Percentiles rank a stretch among this genome's conserved stretches.
phyloP scores from a whole-genome alignment of 2,797 vertebrate species.

The Hylomyscus alleni region DNA sequence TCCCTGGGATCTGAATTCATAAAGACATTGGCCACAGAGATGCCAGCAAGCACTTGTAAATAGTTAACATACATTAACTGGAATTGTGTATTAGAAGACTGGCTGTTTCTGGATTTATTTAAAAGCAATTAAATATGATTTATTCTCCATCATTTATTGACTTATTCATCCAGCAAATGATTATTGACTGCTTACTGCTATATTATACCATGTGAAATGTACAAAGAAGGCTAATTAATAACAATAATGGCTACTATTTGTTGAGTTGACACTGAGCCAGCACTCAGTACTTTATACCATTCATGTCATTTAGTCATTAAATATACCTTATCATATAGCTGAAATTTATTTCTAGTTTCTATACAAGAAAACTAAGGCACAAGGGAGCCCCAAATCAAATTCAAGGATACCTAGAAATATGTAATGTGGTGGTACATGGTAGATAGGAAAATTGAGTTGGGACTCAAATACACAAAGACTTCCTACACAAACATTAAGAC shows the following conservation, averaged over 20 bases:
- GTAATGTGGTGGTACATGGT: too few species aligned
- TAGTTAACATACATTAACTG: slow-evolving; percentile 61
- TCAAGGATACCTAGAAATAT: neutral
- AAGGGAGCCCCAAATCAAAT: neutral
- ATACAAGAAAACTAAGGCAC: neutral
- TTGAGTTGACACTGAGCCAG: slow-evolving; percentile 14
- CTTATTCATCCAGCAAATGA: slow-evolving; percentile 82
- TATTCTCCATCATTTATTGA: slow-evolving; percentile 80
- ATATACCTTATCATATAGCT: neutral
- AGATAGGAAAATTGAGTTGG: neutral
- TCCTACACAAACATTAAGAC: neutral
- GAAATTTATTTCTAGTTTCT: slow-evolving; percentile 8
- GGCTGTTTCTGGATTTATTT: slow-evolving; percentile 70
- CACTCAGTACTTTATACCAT: neutral
- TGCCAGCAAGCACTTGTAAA: slow-evolving; percentile 20
- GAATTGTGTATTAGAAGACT: slow-evolving; percentile 59
- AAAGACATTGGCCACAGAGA: neutral
- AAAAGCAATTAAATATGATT: slow-evolving; percentile 82
- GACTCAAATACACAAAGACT: neutral
- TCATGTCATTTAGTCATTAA: slow-evolving; percentile 34
- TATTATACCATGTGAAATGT: slow-evolving; percentile 68
- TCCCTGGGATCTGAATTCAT: slow-evolving; percentile 5
- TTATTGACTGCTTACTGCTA: slow-evolving; percentile 82
- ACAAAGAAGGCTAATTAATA: slow-evolving; percentile 77
- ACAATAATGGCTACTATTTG: slow-evolving; percentile 59